These are phyloP conservation scores for Penaeus chinensis DNA, from an alignment of 1,140 invertebrate species.

Conservation along the genomic window DNA sequence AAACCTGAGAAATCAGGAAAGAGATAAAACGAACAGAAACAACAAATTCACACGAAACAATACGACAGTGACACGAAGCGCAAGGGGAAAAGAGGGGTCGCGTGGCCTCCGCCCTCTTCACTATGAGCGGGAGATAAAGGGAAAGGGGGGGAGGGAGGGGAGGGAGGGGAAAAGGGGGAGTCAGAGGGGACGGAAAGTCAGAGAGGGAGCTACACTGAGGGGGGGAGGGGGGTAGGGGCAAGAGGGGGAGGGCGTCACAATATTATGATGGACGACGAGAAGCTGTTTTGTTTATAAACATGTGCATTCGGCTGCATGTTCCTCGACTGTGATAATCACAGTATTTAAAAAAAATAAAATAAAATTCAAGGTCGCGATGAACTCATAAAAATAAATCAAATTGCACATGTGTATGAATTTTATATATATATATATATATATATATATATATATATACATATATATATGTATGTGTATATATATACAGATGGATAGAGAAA, in stretches of 20 bases:
- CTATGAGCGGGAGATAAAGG: background rate
- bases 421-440: background rate
- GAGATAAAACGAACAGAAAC: background rate
- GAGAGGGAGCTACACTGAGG: background rate
- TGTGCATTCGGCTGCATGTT: too few relatives aligned
- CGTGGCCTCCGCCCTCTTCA: conserved; percentile 34
- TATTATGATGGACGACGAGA: background rate
- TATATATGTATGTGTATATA: too few relatives aligned
- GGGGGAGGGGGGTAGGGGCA: background rate
- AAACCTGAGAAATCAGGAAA: background rate
- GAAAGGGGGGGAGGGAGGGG: conserved; percentile 4
- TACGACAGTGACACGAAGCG: background rate
- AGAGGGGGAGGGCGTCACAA: background rate
- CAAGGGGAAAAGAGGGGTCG: too few relatives aligned
- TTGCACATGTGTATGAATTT: too few relatives aligned
- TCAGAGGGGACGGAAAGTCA: background rate
- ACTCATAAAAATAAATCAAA: too few relatives aligned
- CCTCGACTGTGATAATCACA: too few relatives aligned
- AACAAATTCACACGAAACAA: background rate
- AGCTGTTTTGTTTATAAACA: too few relatives aligned
- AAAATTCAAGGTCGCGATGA: too few relatives aligned
- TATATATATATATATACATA: too few relatives aligned
- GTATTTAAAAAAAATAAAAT: too few relatives aligned
- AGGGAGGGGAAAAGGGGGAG: background rate
- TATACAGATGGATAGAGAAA: too few relatives aligned